Evolutionary conservation across 2,797 vertebrate genomes (phyloP).

Genomic region (Phataginus tricuspis): DNA sequence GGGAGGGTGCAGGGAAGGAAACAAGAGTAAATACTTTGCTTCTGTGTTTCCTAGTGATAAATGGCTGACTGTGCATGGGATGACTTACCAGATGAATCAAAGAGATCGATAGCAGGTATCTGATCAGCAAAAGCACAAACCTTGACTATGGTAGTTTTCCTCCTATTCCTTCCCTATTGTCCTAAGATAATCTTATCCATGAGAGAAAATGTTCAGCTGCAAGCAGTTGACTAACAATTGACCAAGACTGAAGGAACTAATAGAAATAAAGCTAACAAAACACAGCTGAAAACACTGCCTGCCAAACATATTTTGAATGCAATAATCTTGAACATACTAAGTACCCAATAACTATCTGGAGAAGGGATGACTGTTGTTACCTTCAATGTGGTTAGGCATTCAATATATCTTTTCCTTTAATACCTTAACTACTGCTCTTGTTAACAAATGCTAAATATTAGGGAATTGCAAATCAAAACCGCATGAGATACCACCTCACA

Average conservation of each 20-base stretch:
- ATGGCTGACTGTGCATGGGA: not conserved
- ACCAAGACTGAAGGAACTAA: not conserved
- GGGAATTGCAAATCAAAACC: too few relatives aligned
- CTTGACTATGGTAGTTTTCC: not conserved
- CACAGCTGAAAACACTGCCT: not conserved
- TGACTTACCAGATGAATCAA: not conserved
- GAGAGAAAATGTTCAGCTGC: not conserved
- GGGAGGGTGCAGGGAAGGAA: not conserved
- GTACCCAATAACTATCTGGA: too few relatives aligned
- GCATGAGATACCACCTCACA: too few relatives aligned
- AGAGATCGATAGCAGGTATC: not conserved
- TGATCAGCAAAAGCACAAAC: not conserved
- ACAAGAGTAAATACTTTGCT: not conserved
- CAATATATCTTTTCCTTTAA: not conserved
- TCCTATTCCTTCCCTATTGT: not conserved
- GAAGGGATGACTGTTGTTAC: not conserved
- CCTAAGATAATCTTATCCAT: constrained; percentile 12
- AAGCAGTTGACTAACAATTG: not conserved
- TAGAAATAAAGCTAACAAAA: not conserved
- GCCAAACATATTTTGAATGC: not conserved
- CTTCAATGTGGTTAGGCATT: not conserved
- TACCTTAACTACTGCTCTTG: not conserved
- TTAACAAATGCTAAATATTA: not conserved
- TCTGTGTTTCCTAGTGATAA: not conserved
- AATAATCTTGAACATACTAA: rapidly evolving